Evolutionary conservation across 2,113 vertebrate species (phyloP).

Genomic region (Prolemur simus): DNA sequence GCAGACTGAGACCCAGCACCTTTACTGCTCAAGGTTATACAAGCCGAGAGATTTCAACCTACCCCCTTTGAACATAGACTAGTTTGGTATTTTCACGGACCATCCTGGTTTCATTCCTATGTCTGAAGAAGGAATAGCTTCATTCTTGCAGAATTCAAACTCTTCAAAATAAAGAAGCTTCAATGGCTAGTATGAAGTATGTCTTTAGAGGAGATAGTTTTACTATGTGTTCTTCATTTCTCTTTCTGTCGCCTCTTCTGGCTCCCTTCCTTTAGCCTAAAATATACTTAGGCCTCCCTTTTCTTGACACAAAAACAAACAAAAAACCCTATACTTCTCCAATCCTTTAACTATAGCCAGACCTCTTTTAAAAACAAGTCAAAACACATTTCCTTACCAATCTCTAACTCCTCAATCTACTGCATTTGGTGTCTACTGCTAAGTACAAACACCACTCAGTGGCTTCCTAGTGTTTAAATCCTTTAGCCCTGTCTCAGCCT

Average conservation of each 20-base stretch:
- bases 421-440: neutral
- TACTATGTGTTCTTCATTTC: neutral
- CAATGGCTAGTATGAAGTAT: neutral
- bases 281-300: constrained; percentile 13
- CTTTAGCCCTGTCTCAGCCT: neutral
- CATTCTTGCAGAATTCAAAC: constrained; percentile 4
- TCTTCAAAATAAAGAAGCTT: constrained; percentile 4
- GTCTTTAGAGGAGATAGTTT: neutral
- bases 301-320: constrained; percentile 41
- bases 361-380: neutral
- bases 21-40: neutral
- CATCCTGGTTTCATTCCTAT: neutral
- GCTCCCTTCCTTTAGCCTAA: neutral
- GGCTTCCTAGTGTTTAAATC: neutral
- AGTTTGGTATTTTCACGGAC: neutral
- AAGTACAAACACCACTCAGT: neutral
- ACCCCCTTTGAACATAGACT: neutral
- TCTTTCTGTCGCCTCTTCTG: neutral
- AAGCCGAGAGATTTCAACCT: neutral
- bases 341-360: neutral
- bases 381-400: neutral
- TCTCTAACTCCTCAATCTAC: neutral
- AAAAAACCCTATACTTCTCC: neutral
- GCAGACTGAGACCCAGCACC: neutral
- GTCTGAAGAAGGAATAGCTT: constrained; percentile 4